phyloP scores from a whole-genome alignment of 2,113 vertebrate genomes.

The Alexandromys fortis region DNA sequence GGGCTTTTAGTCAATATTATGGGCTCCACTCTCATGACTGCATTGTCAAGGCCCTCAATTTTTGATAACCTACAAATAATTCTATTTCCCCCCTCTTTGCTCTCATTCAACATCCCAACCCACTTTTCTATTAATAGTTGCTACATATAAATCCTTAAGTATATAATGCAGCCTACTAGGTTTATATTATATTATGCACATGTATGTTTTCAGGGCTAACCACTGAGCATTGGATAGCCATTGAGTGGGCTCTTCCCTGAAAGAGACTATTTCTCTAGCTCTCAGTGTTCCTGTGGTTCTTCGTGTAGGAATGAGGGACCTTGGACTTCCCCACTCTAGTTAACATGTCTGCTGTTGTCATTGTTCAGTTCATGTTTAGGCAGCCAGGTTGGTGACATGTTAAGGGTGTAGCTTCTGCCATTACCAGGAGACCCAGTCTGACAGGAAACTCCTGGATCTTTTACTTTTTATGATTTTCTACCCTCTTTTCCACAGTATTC shows the following conservation, averaged over 20 bases:
- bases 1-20: not conserved
- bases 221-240: not conserved
- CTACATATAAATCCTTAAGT: not conserved
- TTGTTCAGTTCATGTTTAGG: not conserved
- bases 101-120: not conserved
- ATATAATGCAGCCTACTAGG: not conserved
- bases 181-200: not conserved
- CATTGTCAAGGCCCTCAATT: not conserved
- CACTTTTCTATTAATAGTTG: not conserved
- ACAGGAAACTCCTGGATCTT: not conserved
- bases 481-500: not conserved
- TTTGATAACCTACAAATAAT: not conserved
- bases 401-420: not conserved
- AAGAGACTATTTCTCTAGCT: not conserved
- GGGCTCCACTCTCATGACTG: not conserved
- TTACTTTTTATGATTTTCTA: not conserved
- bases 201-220: not conserved
- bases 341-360: not conserved
- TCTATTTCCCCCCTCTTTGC: not conserved
- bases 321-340: not conserved
- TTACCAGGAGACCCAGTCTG: not conserved
- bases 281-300: too few relatives aligned
- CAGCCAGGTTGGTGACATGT: not conserved
- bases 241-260: not conserved
- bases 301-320: not conserved